Evolutionary conservation across 2,113 vertebrate genomes (phyloP), one percentile per base, ranked within the genome.

Genomic region (Barbus barbus): DNA sequence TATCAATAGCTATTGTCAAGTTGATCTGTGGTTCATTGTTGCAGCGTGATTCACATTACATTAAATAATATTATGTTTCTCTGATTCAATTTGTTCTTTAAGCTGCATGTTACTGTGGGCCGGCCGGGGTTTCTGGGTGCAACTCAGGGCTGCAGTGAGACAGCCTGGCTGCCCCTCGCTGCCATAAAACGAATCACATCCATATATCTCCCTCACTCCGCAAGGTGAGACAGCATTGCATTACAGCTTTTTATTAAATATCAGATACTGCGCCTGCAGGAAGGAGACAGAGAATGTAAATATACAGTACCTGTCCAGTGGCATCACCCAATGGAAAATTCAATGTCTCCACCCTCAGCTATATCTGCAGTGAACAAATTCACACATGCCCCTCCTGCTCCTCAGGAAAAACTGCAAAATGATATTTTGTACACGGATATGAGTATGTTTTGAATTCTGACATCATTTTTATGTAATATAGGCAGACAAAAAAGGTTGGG

Each of bases 171-270:
- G 61, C 53, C 44, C 51, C 67, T 67, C 18, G 83, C 58, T 81
- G 41, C 65, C 73, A 38, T 73, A 31, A 58, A 79, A 74, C 58
- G 48, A 77, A 84, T 85, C 61, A 77, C 60, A 63, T 46, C 65
- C 18, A 81, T 86, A 76, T 77, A 84, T 78, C 73, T 73, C 53
- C 46, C 28, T 48, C n/a, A 20, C 13, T 38, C 46, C 8, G n/a
- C n/a, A 24, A 12, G 24, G 80, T 72, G 22, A 22, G 56, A 78
- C 72, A 84, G 76, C 78, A 74, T 86, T 86, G 44, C 58, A 74
- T 84, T 82, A 85, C 81, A 86, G 73, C 78, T 9, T 33, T 69
- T 76, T 80, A 87, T 69, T 85, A 53, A 77, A 71, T 85, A 85
- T 71, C 71, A 81, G 7, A 72, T 65, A 33, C 44, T 78, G 78